These are phyloP conservation scores for Forpus xanthops DNA, from an alignment of 2,797 vertebrate genomes.

Conservation along the genomic window DNA sequence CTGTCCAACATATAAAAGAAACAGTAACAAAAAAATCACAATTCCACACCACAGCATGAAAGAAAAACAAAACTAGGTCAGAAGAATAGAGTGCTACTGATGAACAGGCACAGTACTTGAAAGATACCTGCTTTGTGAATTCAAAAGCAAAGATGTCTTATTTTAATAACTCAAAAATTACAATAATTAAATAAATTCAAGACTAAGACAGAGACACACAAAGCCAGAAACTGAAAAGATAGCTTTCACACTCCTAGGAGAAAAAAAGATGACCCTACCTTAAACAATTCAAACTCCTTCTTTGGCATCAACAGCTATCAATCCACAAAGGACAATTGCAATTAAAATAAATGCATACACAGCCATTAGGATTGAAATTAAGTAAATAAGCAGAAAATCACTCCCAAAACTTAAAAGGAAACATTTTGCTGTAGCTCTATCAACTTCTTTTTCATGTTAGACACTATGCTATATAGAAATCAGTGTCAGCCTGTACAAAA, in stretches of 20 bases:
- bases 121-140: background rate
- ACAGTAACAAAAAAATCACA: background rate
- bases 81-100: background rate
- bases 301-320: conserved; percentile 98
- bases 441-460: background rate
- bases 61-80: background rate
- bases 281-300: conserved; percentile 99
- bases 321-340: conserved; percentile 67
- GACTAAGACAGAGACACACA: conserved; percentile 4
- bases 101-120: background rate
- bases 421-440: background rate
- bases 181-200: background rate
- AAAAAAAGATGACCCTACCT: conserved; percentile 82
- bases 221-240: background rate
- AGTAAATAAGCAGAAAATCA: background rate
- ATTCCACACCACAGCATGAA: background rate
- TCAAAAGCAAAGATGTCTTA: background rate
- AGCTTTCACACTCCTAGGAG: conserved; percentile 29
- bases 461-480: background rate
- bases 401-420: background rate
- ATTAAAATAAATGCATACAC: conserved; percentile 51
- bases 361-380: background rate
- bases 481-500: background rate
- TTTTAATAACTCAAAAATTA: background rate
- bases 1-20: background rate